Percentiles rank a stretch among this genome's conserved stretches.
phyloP scores from a whole-genome alignment of 2,888 invertebrate species.

The Drosophila demipolita region DNA sequence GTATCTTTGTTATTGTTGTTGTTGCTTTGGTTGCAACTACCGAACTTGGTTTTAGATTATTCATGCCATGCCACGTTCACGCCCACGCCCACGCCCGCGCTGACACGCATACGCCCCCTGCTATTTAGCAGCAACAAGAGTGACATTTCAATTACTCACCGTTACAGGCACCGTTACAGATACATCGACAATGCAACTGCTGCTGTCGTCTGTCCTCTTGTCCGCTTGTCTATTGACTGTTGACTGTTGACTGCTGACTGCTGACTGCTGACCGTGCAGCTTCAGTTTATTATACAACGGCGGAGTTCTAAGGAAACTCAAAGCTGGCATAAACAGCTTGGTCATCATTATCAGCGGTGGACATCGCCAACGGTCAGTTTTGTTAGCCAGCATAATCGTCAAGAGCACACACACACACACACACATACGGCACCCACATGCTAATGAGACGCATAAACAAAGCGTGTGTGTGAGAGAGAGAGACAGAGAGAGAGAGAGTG shows the following conservation, averaged over 20 bases:
- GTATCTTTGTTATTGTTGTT: constrained; percentile 18
- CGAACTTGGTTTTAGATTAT: constrained; percentile 33
- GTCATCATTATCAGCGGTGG: constrained; percentile 55
- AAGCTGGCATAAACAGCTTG: constrained; percentile 48
- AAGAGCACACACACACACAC: constrained; percentile 11
- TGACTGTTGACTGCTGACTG: no score
- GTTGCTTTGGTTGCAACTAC: constrained; percentile 16
- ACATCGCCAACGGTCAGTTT: constrained; percentile 15
- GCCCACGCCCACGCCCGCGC: not conserved
- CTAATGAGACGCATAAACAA: constrained; percentile 62
- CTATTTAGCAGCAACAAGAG: constrained; percentile 9
- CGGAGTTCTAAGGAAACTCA: constrained; percentile 49
- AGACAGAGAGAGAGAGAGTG: not conserved
- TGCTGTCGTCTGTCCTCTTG: not conserved
- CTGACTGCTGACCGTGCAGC: constrained; percentile 45
- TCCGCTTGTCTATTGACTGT: not conserved
- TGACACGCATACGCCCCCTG: constrained; percentile 1
- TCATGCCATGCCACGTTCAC: constrained; percentile 7
- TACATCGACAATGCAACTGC: constrained; percentile 41
- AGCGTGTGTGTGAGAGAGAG: not conserved
- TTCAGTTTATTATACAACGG: constrained; percentile 35
- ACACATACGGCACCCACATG: constrained; percentile 60
- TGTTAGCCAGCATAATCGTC: constrained; percentile 27
- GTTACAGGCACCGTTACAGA: constrained; percentile 61
- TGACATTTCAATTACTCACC: constrained; percentile 65